Evolutionary conservation across 1,140 invertebrate species (phyloP), one percentile per base, ranked within the genome.

Genomic region (Ceratitis capitata): DNA sequence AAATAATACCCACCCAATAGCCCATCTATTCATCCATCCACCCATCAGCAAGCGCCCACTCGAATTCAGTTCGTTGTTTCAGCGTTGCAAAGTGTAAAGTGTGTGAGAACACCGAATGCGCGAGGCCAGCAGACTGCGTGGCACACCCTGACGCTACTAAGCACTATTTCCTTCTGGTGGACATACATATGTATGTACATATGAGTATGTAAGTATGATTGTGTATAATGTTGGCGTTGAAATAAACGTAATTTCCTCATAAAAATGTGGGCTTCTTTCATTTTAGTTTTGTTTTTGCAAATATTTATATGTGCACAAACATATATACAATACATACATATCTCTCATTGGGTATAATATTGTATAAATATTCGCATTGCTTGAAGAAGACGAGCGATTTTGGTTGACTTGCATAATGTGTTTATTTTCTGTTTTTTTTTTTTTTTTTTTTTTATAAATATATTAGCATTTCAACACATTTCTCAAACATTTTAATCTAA

Each of bases 191-290:
- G n/a, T 53, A 53, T 26, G 39, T 23, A 23, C 39, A 1, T 26
- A 14, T 35, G 35, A 7, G 5, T n/a, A 5, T 5, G 0, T 14
- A 69, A 6, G 4, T 74, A 5, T 74, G 35, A 14, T 12, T 61
- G 29, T 61, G 26, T 26, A 2, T 53, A 53, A n/a, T n/a, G 16
- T 19, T 69, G 32, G 29, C 61, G 19, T 29, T 69, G 69, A 23
- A 78, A 45, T 39, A 35, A 78, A 78, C 69, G 69, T 78, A n/a
- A 78, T 23, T 78, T 78, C 69, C 69, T 78, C 39, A 78, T 78
- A 45, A 78, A 45, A 78, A 78, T 45, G 32, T 12, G n/a, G n/a
- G n/a, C n/a, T n/a, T n/a, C n/a, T n/a, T n/a, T n/a, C n/a, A n/a
- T n/a, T n/a, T n/a, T n/a, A n/a, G n/a, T n/a, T n/a, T n/a, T n/a